Base-by-base conservation (phyloP, 2,888 invertebrate genomes). In the Chesias legatella region DNA sequence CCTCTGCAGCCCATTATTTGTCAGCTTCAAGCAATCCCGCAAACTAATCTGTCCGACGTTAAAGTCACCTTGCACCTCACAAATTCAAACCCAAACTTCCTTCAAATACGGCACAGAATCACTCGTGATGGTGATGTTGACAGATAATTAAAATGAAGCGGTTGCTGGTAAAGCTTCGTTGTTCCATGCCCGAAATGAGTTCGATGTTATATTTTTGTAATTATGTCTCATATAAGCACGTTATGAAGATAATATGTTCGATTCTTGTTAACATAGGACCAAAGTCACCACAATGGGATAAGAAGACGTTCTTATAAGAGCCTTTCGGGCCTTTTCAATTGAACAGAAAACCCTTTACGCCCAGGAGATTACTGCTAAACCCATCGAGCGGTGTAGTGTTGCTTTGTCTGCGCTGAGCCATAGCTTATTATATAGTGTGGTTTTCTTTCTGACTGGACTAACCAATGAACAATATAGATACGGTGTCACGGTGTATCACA, bases 1-100 rank as follows among this genome's bases (percentile, higher is more conserved):
- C 64, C 60, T 62, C 57, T 53, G 41, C 54, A 58, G 60, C 55
- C 63, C 65, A 65, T 70, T 67, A 67, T 67, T 70, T 69, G 67
- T 59, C 63, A 58, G 63, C 57, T 62, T 58, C 50, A 50, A 60
- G 53, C 55, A 53, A 56, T 56, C 43, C 54, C 54, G 26, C 54
- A 54, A 54, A 55, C 52, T 55, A 52, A 55, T 55, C 55, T 50
- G 46, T 43, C 50, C 43, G 50, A 41, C 52, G 35, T 46, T 47
- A 44, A 52, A 55, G 40, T 48, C 44, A 46, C 27, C 23, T 33
- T 34, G 24, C 29, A 36, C 32, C 45, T 44, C 32, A 40, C 35
- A 26, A 55, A 34, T 48, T 46, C 43, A 38, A 33, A 21, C 43
- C 9, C 22, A 46, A 48, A 2, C 6, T 27, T n/a, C 43, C 28